Evolutionary conservation across 2,888 invertebrate species (phyloP), one percentile per base, ranked within the genome.

Genomic region (Napeogenes sylphis): DNA sequence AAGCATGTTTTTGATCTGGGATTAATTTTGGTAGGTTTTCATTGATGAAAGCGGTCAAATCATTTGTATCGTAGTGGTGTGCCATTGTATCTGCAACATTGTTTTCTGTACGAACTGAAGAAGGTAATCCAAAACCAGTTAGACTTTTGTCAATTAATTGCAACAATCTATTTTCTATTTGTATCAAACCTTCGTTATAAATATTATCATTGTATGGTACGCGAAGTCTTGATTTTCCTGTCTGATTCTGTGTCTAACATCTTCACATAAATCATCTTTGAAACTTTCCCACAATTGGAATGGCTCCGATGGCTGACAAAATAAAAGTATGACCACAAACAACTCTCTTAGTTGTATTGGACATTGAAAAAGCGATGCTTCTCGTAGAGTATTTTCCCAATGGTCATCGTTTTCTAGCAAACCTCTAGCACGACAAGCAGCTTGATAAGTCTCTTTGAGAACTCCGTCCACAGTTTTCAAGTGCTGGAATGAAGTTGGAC

Each of bases 391-490:
- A 30, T 62, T 66, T 35, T 38, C 59, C 59, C 33, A 45, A 72
- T n/a, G n/a, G n/a, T n/a, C n/a, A n/a, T n/a, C n/a, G n/a, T n/a
- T n/a, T n/a, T n/a, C n/a, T n/a, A n/a, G 60, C 58, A 70, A 72
- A 69, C 68, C 65, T 63, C 58, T 61, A 21, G 47, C 65, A 58
- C 60, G 69, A 69, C 64, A 68, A 64, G 63, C 64, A 45, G 57
- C 65, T 67, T 51, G 70, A 65, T 62, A 70, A 14, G 65, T 71
- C 56, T 63, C 71, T 55, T 66, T 66, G n/a, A 71, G 13, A 51
- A 66, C 46, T 14, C 76, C 73, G 58, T 71, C 46, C 3, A 74
- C 70, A 38, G 71, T 73, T 67, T 64, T 67, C 8, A 72, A 60
- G 65, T 63, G 35, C 62, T 51, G 46, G 64, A 75, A 74, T 56